phyloP scores from a whole-genome alignment of 2,797 vertebrate genomes.

The Geotrypetes seraphini region DNA sequence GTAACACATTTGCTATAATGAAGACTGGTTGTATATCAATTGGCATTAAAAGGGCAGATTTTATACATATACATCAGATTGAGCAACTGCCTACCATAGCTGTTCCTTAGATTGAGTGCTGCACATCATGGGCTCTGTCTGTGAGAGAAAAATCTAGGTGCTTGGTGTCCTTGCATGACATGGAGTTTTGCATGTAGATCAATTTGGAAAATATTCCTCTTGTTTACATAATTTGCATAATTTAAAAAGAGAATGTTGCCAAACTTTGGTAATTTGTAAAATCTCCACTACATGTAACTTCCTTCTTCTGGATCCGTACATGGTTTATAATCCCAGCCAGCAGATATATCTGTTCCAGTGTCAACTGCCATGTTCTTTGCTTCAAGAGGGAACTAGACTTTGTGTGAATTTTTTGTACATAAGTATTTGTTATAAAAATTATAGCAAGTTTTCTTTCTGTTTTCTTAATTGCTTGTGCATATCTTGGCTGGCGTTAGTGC shows the following conservation, averaged over 20 bases:
- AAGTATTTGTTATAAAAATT: slow-evolving; percentile 85
- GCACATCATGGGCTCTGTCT: slow-evolving; percentile 79
- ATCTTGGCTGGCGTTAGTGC: slow-evolving; percentile 75
- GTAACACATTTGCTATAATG: slow-evolving; percentile 29
- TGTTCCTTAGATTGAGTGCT: slow-evolving; percentile 78
- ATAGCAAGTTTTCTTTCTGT: slow-evolving; percentile 81
- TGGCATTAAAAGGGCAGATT: slow-evolving; percentile 49
- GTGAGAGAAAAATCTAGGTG: slow-evolving; percentile 63
- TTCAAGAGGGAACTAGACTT: slow-evolving; percentile 73
- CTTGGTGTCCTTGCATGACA: slow-evolving; percentile 92
- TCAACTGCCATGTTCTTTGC: slow-evolving; percentile 91
- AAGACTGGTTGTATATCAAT: too few species aligned
- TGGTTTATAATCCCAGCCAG: slow-evolving; percentile 79
- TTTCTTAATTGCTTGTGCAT: slow-evolving; percentile 81
- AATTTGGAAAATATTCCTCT: slow-evolving; percentile 85
- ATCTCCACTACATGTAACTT: slow-evolving; percentile 80
- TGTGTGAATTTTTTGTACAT: slow-evolving; percentile 84
- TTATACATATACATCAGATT: slow-evolving; percentile 37
- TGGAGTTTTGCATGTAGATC: slow-evolving; percentile 94
- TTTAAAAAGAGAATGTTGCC: slow-evolving; percentile 90
- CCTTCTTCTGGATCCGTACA: slow-evolving; percentile 76
- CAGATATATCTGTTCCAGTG: slow-evolving; percentile 81
- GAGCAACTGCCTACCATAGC: slow-evolving; percentile 58
- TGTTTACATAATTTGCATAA: slow-evolving; percentile 97
- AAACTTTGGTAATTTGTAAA: slow-evolving; percentile 93